phyloP scores from a whole-genome alignment of 2,113 vertebrate species.

The Halichoeres trimaculatus region DNA sequence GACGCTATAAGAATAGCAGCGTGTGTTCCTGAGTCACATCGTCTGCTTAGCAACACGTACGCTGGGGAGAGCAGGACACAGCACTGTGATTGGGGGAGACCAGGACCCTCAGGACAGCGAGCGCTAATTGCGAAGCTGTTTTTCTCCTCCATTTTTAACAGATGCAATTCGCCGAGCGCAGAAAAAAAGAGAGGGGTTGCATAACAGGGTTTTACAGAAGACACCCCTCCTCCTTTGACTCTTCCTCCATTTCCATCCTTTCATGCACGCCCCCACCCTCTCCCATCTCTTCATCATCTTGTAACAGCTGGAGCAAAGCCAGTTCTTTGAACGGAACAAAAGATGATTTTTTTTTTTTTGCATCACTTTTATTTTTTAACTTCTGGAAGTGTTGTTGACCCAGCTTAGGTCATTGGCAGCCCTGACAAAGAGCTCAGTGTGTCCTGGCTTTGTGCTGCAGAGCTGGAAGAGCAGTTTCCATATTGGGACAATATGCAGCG shows the following conservation, averaged over 20 bases:
- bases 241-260: constrained; percentile 62
- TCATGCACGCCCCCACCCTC: constrained; percentile 46
- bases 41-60: constrained; percentile 81
- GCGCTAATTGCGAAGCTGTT: constrained; percentile 79
- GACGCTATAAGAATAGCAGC: constrained; percentile 57
- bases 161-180: constrained; percentile 72
- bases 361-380: background rate
- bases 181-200: constrained; percentile 70
- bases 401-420: constrained; percentile 55
- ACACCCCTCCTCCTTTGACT: constrained; percentile 54
- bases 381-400: constrained; percentile 55
- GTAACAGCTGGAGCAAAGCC: constrained; percentile 67
- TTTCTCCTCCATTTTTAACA: constrained; percentile 71
- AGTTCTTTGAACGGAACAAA: constrained; percentile 57
- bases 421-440: constrained; percentile 77
- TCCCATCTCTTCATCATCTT: constrained; percentile 56
- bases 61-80: constrained; percentile 61
- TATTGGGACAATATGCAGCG: constrained; percentile 78
- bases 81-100: constrained; percentile 80
- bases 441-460: constrained; percentile 56
- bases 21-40: constrained; percentile 77
- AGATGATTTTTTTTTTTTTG: constrained; percentile 20
- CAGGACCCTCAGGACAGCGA: constrained; percentile 73
- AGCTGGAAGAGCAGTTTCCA: constrained; percentile 69
- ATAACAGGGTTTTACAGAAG: constrained; percentile 78